Percentiles rank a stretch among this genome's conserved stretches.
Evolutionary conservation across 2,797 vertebrate species (phyloP).

Genomic region (Hydrolagus colliei): DNA sequence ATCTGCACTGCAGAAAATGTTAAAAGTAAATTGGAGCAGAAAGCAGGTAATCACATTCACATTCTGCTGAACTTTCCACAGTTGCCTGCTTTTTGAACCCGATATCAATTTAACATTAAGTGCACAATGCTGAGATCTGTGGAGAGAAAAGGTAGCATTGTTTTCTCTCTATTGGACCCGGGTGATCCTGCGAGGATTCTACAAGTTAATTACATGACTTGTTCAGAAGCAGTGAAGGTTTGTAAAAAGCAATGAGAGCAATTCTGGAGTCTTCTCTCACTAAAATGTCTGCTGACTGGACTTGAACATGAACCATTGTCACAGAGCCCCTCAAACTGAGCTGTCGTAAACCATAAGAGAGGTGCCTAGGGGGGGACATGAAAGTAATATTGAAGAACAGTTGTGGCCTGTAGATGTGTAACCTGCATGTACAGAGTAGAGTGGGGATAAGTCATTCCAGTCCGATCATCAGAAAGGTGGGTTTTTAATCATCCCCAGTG

Average conservation of each 20-base stretch:
- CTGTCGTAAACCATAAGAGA: background rate
- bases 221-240: background rate
- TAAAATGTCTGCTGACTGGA: background rate
- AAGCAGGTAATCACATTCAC: background rate
- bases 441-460: background rate
- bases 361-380: background rate
- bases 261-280: background rate
- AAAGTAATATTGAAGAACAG: background rate
- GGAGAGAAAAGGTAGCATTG: background rate
- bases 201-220: background rate
- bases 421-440: background rate
- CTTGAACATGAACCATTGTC: background rate
- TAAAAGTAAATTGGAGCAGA: background rate
- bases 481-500: background rate
- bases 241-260: background rate
- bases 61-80: background rate
- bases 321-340: background rate
- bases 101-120: background rate
- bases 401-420: background rate
- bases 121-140: background rate
- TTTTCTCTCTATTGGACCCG: background rate
- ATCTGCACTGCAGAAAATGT: background rate
- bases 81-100: background rate
- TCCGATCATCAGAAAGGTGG: background rate
- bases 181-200: constrained; percentile 1